Evolutionary conservation across 2,888 invertebrate genomes (phyloP).

Genomic region (Oxytorus armatus): DNA sequence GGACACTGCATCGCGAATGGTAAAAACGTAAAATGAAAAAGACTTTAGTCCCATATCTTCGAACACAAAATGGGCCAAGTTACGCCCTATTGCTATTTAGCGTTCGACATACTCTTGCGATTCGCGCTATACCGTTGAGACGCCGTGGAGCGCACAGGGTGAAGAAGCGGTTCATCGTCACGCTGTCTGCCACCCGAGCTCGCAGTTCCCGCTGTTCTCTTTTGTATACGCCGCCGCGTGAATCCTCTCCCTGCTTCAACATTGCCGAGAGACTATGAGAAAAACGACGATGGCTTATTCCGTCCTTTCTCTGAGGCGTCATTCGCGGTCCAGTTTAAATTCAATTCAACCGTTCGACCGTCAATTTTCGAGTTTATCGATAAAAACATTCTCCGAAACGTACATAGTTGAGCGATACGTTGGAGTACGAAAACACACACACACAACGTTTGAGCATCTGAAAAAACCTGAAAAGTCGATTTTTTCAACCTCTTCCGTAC

Average conservation of each 20-base stretch:
- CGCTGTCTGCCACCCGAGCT: constrained; percentile 76
- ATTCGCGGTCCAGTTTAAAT: constrained; percentile 15
- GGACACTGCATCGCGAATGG: too few species aligned
- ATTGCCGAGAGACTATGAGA: constrained; percentile 1
- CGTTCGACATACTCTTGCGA: too few species aligned
- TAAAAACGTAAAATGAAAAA: too few species aligned
- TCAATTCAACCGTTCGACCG: constrained; percentile 15
- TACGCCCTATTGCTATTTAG: too few species aligned
- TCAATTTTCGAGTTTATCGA: too few species aligned
- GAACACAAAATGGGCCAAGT: too few species aligned
- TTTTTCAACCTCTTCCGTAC: background rate
- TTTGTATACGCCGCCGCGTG: constrained; percentile 22
- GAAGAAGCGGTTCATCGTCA: constrained; percentile 76
- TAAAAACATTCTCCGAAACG: background rate
- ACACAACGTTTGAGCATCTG: too few species aligned
- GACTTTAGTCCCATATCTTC: too few species aligned
- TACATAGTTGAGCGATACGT: too few species aligned
- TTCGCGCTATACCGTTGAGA: background rate
- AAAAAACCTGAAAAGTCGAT: background rate
- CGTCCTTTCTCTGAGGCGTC: constrained; percentile 12
- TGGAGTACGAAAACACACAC: too few species aligned
- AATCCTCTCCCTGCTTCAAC: constrained; percentile 1
- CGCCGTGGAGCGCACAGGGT: constrained; percentile 44
- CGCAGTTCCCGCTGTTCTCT: constrained; percentile 49
- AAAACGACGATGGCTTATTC: constrained; percentile 48